Percentiles rank a stretch among this genome's conserved stretches.
Conservation (phyloP, 2,888 invertebrate genomes). For the Epiblema foenella region DNA sequence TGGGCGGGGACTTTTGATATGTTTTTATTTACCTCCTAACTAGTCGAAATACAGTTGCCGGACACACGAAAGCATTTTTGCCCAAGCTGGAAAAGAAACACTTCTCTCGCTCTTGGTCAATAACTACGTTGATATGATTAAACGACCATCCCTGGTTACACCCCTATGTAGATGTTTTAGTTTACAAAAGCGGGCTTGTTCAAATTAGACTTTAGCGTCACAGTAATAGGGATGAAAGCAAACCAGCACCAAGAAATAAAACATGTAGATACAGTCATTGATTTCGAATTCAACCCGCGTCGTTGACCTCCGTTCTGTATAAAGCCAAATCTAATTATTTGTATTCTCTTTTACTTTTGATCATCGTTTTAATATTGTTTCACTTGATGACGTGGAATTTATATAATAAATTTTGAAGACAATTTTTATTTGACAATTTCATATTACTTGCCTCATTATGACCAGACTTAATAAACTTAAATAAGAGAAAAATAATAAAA, state of each 20-base stretch:
- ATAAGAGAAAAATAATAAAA: no score
- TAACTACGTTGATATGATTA: no score
- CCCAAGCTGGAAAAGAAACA: no score
- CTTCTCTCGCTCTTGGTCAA: no score
- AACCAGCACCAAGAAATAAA: not conserved
- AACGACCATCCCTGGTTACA: no score
- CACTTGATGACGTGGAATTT: conserved; percentile 41
- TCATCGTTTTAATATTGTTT: conserved; percentile 41
- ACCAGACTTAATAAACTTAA: no score
- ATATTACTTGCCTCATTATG: no score
- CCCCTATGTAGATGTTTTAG: not conserved
- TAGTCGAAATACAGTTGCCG: no score
- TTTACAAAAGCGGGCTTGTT: not conserved
- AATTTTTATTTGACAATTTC: conserved; percentile 15
- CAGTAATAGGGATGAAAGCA: not conserved
- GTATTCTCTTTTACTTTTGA: conserved; percentile 43
- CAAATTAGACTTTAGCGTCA: not conserved
- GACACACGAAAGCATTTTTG: no score
- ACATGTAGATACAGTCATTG: conserved; percentile 44
- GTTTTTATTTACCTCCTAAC: no score
- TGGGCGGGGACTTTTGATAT: no score
- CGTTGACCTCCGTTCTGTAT: conserved; percentile 49
- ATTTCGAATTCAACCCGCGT: conserved; percentile 52
- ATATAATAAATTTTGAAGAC: not conserved
- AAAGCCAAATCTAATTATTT: conserved; percentile 40